These are phyloP conservation scores for Ageneiosus marmoratus DNA, from an alignment of 2,113 vertebrate species.

Conservation along the genomic window DNA sequence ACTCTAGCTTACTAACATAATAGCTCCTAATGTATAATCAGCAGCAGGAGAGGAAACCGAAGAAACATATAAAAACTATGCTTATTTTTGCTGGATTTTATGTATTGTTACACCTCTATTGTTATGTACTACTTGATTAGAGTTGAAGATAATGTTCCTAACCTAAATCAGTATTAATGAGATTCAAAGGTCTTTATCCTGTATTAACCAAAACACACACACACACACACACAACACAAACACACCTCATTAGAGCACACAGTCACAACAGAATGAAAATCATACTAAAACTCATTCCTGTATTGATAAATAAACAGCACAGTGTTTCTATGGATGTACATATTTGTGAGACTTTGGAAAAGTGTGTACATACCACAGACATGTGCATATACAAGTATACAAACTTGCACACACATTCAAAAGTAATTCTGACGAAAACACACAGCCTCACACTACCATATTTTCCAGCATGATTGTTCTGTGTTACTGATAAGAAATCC, in stretches of 20 bases:
- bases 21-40: not conserved
- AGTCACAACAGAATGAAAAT: not conserved
- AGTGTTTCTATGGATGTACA: not conserved
- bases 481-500: not conserved
- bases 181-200: conserved; percentile 44
- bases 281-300: no score
- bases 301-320: not conserved
- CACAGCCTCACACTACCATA: not conserved
- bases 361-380: not conserved
- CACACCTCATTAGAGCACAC: not conserved
- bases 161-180: conserved; percentile 11
- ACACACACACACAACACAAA: conserved; percentile 1
- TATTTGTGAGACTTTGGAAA: not conserved
- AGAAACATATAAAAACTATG: no score
- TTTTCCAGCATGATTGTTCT: not conserved
- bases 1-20: not conserved
- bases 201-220: conserved; percentile 28
- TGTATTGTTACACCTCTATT: not conserved
- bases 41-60: not conserved
- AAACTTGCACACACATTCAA: conserved; percentile 10
- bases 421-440: not conserved
- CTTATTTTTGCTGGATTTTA: no score
- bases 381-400: not conserved
- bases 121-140: not conserved
- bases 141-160: not conserved